A percentile compares a stretch with the other conserved stretches of the same genome.
Evolutionary conservation across 2,888 invertebrate genomes (phyloP).

Genomic region (Argyra leucocephala): DNA sequence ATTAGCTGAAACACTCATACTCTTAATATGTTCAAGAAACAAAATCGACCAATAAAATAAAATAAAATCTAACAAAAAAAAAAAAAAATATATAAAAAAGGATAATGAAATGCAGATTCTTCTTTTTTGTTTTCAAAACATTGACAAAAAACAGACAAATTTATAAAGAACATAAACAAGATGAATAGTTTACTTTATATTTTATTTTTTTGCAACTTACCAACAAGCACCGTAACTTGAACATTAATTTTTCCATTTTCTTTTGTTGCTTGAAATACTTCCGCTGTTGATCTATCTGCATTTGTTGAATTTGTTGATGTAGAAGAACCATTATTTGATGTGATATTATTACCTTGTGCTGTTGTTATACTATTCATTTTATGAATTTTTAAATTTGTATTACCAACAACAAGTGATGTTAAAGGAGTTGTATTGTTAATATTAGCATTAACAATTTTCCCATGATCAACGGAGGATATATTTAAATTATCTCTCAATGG

Average conservation of each 20-base stretch:
- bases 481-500: conserved; percentile 43
- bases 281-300: conserved; percentile 41
- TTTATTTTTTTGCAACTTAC: conserved; percentile 38
- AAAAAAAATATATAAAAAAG: too few relatives aligned
- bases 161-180: not conserved
- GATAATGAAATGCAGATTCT: too few relatives aligned
- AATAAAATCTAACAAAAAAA: too few relatives aligned
- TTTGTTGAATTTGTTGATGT: conserved; percentile 48
- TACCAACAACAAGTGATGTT: conserved; percentile 15
- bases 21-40: too few relatives aligned
- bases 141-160: too few relatives aligned
- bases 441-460: conserved; percentile 37
- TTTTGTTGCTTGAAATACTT: conserved; percentile 44
- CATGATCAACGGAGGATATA: conserved; percentile 28
- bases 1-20: too few relatives aligned
- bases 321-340: conserved; percentile 38
- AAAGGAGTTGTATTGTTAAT: conserved; percentile 5
- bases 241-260: conserved; percentile 83
- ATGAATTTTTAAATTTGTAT: conserved; percentile 13
- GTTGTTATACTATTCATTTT: conserved; percentile 13
- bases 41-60: too few relatives aligned
- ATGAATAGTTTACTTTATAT: not conserved
- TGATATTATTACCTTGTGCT: not conserved
- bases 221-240: conserved; percentile 76
- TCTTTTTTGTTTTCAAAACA: too few relatives aligned